Base-by-base conservation (phyloP, 1,140 invertebrate species). In the Drosophila asahinai region DNA sequence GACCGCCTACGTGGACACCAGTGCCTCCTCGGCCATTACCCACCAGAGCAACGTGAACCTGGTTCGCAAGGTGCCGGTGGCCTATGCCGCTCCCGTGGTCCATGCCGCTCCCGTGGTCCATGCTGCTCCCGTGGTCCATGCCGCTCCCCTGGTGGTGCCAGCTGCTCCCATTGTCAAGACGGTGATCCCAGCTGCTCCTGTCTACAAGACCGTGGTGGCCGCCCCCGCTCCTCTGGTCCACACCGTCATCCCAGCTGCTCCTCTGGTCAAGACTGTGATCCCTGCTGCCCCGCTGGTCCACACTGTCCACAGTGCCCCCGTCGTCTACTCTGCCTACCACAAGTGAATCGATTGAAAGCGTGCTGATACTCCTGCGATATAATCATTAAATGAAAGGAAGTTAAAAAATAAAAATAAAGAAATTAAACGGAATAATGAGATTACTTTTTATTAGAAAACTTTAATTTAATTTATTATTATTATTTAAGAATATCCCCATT, bases 1-100 rank as follows among this genome's bases (percentile, higher is more conserved):
- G 67, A 91, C 89, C 48, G 81, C 90, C 52, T 80, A 82, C 19
- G 83, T 92, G 62, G 86, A 91, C 49, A 78, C 65, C 58, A 84
- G 83, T 38, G 91, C 82, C 68, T 92, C 92, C 51, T 92, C 93
- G 27, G 93, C 91, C 58, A 93, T 94, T 43, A 94, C 94, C 43
- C 94, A 94, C 59, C 94, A 94, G 74, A 94, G 94, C 52, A 93
- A 90, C 54, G 83, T 92, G 48, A 86, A 92, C 42, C 75, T 93
- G 61, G 77, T 91, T 19, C 86, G 74, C 11, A 86, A 89, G 72
- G 87, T 91, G 5, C 91, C 86, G 0, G 61, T 91, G 19, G 67
- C 66, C 51, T 63, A 66, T 27, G 55, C 74, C 68, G 87, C 66
- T 72, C 84, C 93, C 66, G 62, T 94, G 66, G 25, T 83, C 54